phyloP scores from a whole-genome alignment of 2,888 invertebrate species.

The Cheilosia grossa region DNA sequence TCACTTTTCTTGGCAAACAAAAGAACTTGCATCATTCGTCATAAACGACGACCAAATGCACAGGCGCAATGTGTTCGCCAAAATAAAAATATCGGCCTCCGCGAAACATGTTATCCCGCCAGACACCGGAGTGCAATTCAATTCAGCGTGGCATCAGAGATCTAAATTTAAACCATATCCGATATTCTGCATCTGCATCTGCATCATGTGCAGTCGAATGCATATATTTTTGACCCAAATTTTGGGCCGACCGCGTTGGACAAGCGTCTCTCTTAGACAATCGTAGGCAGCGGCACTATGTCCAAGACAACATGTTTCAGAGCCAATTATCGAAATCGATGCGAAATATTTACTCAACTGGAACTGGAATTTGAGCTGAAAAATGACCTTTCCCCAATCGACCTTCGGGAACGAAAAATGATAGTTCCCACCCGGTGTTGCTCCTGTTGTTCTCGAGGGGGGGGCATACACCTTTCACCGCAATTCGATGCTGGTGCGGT shows the following conservation, averaged over 20 bases:
- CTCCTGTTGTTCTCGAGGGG: too few relatives aligned
- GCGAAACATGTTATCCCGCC: background rate
- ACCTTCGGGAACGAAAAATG: constrained; percentile 30
- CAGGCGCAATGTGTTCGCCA: constrained; percentile 9
- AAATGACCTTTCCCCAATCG: too few relatives aligned
- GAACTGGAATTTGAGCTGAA: constrained; percentile 4
- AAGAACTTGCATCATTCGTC: constrained; percentile 12
- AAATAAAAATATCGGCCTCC: background rate
- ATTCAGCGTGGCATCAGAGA: constrained; percentile 46
- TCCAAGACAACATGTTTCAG: background rate
- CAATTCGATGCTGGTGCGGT: constrained; percentile 25
- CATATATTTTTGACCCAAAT: constrained; percentile 62
- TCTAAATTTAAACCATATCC: constrained; percentile 59
- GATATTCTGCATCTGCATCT: constrained; percentile 34
- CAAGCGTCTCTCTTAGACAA: constrained; percentile 3
- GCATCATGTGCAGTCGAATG: constrained; percentile 47
- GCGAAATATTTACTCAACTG: background rate
- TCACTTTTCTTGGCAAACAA: constrained; percentile 61
- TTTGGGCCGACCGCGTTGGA: constrained; percentile 8
- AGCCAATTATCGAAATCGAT: constrained; percentile 13
- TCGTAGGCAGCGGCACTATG: too few relatives aligned
- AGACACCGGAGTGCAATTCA: constrained; percentile 11
- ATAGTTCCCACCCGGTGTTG: constrained; percentile 30
- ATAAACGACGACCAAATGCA: constrained; percentile 22
- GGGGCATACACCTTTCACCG: constrained; percentile 19